These are phyloP conservation scores for Mirounga angustirostris DNA, from an alignment of 2,113 vertebrate genomes.

Conservation along the genomic window DNA sequence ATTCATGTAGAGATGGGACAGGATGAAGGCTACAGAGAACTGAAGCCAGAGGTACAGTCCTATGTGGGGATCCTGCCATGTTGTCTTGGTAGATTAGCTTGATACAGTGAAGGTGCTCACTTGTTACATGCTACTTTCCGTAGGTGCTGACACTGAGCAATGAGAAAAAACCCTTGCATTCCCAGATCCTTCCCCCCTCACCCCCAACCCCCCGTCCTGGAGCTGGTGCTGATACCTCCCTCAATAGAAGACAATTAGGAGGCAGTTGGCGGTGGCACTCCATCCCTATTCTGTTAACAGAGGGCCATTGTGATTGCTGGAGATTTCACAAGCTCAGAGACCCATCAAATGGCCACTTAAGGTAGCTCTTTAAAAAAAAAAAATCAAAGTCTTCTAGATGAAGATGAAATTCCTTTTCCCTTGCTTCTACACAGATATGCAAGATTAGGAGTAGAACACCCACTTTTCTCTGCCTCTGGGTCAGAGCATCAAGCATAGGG, in stretches of 20 bases:
- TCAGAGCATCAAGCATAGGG: background rate
- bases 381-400: conserved; percentile 9
- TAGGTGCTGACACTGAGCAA: background rate
- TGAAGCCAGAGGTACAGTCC: background rate
- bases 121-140: background rate
- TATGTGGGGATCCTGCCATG: background rate
- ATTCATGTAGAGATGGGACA: background rate
- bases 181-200: background rate
- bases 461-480: background rate
- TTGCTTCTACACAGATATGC: background rate
- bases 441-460: background rate
- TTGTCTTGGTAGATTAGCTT: background rate
- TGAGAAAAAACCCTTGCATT: background rate
- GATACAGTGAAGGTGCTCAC: background rate
- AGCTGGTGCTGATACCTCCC: background rate
- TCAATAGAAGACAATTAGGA: conserved; percentile 29
- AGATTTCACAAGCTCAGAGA: background rate
- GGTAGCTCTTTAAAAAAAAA: background rate
- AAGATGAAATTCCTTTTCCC: background rate
- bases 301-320: background rate
- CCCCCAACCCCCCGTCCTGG: background rate
- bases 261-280: background rate
- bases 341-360: background rate
- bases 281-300: background rate
- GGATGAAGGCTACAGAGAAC: background rate